A percentile compares a stretch with the other conserved stretches of the same genome.
Conservation (phyloP, 2,888 invertebrate genomes). For the Lithophane ornitopus region DNA sequence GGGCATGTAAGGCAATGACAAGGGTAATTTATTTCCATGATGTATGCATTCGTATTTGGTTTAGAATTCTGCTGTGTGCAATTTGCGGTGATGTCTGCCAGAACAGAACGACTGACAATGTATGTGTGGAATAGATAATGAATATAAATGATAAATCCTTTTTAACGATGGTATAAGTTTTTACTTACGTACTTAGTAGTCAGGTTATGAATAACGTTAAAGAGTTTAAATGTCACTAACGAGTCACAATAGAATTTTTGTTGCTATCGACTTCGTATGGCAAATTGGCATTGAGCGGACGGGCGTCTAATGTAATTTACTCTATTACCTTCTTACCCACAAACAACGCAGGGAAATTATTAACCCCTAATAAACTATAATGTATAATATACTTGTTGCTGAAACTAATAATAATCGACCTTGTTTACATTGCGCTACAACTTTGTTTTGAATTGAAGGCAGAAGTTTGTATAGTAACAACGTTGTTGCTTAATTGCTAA, state of each 20-base stretch:
- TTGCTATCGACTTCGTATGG: no score
- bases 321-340: not conserved
- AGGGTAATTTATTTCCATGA: slow-evolving; percentile 58
- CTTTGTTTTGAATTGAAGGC: slow-evolving; percentile 54
- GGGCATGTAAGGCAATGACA: slow-evolving; percentile 51
- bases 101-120: slow-evolving; percentile 33
- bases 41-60: slow-evolving; percentile 56
- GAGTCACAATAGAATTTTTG: no score
- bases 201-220: not conserved
- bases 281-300: no score
- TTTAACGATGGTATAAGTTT: not conserved
- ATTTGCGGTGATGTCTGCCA: slow-evolving; percentile 40
- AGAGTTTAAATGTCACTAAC: no score
- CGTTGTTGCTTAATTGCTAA: slow-evolving; percentile 59
- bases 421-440: slow-evolving; percentile 47
- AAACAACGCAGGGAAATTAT: not conserved
- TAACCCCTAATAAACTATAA: not conserved
- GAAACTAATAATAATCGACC: slow-evolving; percentile 44
- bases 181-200: not conserved
- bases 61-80: slow-evolving; percentile 38
- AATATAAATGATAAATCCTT: not conserved
- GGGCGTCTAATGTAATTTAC: not conserved
- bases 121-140: slow-evolving; percentile 18
- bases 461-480: slow-evolving; percentile 50
- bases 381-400: slow-evolving; percentile 40